Base-by-base conservation (phyloP, 2,113 vertebrate species). In the Larimichthys polyactis region DNA sequence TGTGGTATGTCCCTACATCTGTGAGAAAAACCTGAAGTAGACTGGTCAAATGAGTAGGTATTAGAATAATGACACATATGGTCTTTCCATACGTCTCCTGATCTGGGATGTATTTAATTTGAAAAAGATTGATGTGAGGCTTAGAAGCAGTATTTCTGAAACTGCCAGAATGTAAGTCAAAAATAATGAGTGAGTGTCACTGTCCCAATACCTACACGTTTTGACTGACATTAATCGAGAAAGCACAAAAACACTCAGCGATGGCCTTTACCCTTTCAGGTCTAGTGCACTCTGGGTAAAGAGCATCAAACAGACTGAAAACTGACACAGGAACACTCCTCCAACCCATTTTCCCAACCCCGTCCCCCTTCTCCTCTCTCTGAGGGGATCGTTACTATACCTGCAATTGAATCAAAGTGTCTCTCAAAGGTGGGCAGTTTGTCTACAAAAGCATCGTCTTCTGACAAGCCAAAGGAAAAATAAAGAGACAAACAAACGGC, bases 361-460 rank as follows among this genome's bases (percentile, higher is more conserved):
- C n/a, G 7, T 9, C 69, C n/a, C 52, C 76, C 87, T 49, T 24
- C 0, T 48, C 27, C 77, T 80, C 67, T 20, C 40, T 58, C 2
- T 51, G 78, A 77, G 44, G 46, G 71, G 60, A 22, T 80, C 72
- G 63, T 93, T 96, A 96, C 94, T 92, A 65, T 97, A 97, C 97
- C 97, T 97, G 96, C 94, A 78, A 95, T 95, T 48, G 87, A 95
- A 90, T 97, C 97, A 95, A 95, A 94, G 93, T 92, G 94, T 94
- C 96, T 96, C 94, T 96, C 96, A 97, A 97, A 97, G 86, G 90
- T 91, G 91, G 96, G 96, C 92, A 96, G 96, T 95, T 96, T 98
- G 96, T 93, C 96, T 97, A 96, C 81, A 96, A 95, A 97, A 94
- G 95, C 96, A 95, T 96, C 96, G 82, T 96, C 97, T 94, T 97